Percentiles rank a stretch among this genome's conserved stretches.
phyloP scores from a whole-genome alignment of 2,113 vertebrate genomes.

The Buteo buteo region DNA sequence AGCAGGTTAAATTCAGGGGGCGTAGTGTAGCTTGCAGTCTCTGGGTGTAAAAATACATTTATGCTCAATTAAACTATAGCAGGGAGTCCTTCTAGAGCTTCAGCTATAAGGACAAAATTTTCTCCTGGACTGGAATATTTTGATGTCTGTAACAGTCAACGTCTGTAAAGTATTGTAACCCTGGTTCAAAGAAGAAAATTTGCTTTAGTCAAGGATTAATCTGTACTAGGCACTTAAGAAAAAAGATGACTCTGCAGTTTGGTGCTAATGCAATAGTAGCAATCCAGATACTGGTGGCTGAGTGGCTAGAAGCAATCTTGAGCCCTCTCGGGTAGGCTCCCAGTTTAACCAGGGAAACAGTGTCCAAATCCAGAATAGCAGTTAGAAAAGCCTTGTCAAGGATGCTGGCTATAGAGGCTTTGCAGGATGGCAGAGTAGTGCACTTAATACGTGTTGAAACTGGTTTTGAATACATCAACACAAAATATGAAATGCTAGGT shows the following conservation, averaged over 20 bases:
- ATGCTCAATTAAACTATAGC: background rate
- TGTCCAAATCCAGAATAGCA: accelerated
- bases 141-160: accelerated
- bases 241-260: background rate
- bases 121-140: accelerated
- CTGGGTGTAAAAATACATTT: slow-evolving; percentile 42
- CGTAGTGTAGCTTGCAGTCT: background rate
- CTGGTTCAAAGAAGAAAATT: background rate
- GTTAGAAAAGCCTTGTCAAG: accelerated
- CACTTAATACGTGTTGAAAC: accelerated
- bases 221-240: background rate
- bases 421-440: accelerated
- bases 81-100: background rate
- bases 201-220: background rate
- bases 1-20: slow-evolving; percentile 64
- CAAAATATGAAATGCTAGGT: background rate
- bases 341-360: background rate
- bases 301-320: background rate
- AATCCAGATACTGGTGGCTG: background rate
- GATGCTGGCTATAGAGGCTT: background rate
- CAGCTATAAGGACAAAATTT: background rate
- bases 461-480: accelerated
- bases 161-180: background rate
- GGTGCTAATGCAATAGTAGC: background rate
- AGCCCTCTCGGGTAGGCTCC: background rate